Conservation (phyloP, 1,140 invertebrate species). For the Pseudomyrmex cubaensis region DNA sequence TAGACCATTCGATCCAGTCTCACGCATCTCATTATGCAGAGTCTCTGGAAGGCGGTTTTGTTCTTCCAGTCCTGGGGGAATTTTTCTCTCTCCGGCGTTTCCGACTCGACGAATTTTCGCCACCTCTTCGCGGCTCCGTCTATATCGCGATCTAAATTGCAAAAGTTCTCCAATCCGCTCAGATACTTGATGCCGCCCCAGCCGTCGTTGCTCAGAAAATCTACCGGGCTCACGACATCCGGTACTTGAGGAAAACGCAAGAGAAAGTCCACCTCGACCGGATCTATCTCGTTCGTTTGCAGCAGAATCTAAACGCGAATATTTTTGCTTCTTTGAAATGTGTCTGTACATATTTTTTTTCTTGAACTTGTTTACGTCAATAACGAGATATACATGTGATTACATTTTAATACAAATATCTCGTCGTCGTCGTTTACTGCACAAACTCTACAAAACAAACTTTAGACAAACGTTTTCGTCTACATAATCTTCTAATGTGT, state of each 20-base stretch:
- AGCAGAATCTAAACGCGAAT: slow-evolving; percentile 87
- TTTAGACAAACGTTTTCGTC: neutral
- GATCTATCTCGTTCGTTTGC: slow-evolving; percentile 89
- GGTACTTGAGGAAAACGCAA: slow-evolving; percentile 91
- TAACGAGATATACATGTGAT: too few relatives aligned
- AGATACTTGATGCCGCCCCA: slow-evolving; percentile 96
- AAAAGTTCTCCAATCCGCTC: slow-evolving; percentile 92
- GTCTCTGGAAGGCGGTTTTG: slow-evolving; percentile 93
- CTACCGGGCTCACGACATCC: slow-evolving; percentile 90
- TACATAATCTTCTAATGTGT: neutral
- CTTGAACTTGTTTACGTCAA: too few relatives aligned
- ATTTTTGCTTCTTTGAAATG: neutral
- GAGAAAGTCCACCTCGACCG: slow-evolving; percentile 94
- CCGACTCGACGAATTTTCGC: slow-evolving; percentile 96
- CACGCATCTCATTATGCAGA: slow-evolving; percentile 96
- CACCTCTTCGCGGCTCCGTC: slow-evolving; percentile 96
- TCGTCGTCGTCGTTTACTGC: neutral
- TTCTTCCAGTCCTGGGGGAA: slow-evolving; percentile 99
- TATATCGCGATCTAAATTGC: slow-evolving; percentile 96
- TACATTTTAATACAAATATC: neutral
- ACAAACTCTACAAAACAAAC: neutral
- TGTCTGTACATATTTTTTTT: too few relatives aligned
- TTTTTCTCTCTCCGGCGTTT: slow-evolving; percentile 96
- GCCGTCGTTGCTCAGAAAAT: slow-evolving; percentile 92
- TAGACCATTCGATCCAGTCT: slow-evolving; percentile 96